Base-by-base conservation (phyloP, 2,113 vertebrate species). In the Riparia riparia region DNA sequence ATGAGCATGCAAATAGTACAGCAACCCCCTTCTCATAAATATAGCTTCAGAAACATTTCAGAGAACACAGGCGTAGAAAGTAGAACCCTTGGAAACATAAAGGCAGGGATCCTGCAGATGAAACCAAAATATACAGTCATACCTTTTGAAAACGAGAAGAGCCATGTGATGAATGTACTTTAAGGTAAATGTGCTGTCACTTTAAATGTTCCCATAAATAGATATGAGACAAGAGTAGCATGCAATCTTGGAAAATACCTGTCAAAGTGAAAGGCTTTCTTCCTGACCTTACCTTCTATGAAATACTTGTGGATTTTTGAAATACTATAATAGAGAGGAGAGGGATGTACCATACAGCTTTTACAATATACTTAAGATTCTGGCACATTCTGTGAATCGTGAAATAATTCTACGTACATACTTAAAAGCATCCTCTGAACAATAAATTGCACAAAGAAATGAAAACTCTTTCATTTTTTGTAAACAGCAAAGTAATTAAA, bases 121-220 rank as follows among this genome's bases (percentile, higher is more conserved):
- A 82, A 96, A 70, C 45, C 49, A 89, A 83, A 90, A 93, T 22
- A 74, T 57, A 73, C 26, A 65, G 56, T 68, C 61, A n/a, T 24
- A 47, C 6, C 53, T 94, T 90, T 8, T 29, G 54, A 93, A 89
- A 89, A 90, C n/a, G 69, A 73, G 53, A 51, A 66, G 18, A 93
- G 61, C 56, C 71, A 45, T 9, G 54, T 71, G 69, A 78, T 49
- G 57, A 86, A 96, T 64, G 79, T 32, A 86, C 58, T 96, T 82
- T 31, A 74, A 78, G 53, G 74, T 79, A 94, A 96, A 97, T 74
- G 47, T 66, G 68, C 79, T 2, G 2, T 86, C 90, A 83, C 74
- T 94, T 91, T 95, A 88, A 92, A 89, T 89, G 90, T 71, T 83
- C 49, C 65, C 56, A 73, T 74, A 93, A 96, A 95, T 42, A 95